These are phyloP conservation scores for Hofmannophila pseudospretella DNA, from an alignment of 2,888 invertebrate species.

Conservation along the genomic window DNA sequence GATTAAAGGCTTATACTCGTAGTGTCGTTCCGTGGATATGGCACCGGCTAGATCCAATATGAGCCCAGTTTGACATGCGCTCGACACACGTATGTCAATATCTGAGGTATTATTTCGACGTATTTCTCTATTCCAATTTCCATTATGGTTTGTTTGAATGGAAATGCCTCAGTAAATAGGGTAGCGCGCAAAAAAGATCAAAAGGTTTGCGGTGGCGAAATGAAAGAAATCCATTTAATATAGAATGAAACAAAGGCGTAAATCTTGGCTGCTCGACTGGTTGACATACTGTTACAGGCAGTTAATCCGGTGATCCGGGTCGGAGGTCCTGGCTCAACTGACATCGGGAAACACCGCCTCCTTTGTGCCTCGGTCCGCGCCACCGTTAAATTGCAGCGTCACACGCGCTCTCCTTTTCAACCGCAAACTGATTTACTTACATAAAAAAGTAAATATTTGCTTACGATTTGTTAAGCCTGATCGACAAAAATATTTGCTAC, in stretches of 20 bases:
- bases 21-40: conserved; percentile 50
- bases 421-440: conserved; percentile 1
- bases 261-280: conserved; percentile 35
- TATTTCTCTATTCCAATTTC: conserved; percentile 10
- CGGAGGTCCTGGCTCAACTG: conserved; percentile 47
- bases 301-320: conserved; percentile 40
- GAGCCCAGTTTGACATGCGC: conserved; percentile 50
- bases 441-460: conserved; percentile 2
- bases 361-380: conserved; percentile 33
- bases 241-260: conserved; percentile 51
- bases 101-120: conserved; percentile 31
- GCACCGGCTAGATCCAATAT: conserved; percentile 57
- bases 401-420: conserved; percentile 32
- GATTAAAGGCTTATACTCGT: conserved; percentile 70
- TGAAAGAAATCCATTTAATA: conserved; percentile 41
- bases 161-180: no score
- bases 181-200: conserved; percentile 1
- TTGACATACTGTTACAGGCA: conserved; percentile 40
- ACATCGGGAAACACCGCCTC: conserved; percentile 43
- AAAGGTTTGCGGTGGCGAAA: conserved; percentile 15
- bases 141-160: conserved; percentile 1
- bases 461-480: conserved; percentile 4
- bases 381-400: conserved; percentile 46
- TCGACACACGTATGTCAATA: conserved; percentile 43
- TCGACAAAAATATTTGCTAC: background rate